Evolutionary conservation across 2,888 invertebrate genomes (phyloP).

Genomic region (Conus canariensis): DNA sequence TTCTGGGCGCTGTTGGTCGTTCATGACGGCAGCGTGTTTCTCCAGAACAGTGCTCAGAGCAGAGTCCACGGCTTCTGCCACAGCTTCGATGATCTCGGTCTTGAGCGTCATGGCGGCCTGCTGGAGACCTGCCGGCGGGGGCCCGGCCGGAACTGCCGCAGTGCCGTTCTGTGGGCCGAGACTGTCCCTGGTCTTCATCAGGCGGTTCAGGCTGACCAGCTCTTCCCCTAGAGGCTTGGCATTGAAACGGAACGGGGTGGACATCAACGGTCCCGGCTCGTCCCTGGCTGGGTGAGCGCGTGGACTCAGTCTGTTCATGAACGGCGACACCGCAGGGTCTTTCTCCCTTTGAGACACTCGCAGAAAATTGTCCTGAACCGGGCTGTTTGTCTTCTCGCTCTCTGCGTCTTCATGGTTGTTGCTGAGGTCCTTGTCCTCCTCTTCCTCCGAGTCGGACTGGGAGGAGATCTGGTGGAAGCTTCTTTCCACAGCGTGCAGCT

Average conservation of each 20-base stretch:
- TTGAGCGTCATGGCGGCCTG: constrained; percentile 83
- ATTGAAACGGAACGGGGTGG: constrained; percentile 29
- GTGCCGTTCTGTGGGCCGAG: constrained; percentile 37
- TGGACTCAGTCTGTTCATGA: constrained; percentile 37
- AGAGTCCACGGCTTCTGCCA: constrained; percentile 64
- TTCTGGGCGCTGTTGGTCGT: constrained; percentile 1
- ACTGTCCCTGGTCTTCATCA: not conserved
- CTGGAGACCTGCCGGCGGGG: constrained; percentile 19
- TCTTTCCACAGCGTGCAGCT: constrained; percentile 88
- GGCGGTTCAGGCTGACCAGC: not conserved
- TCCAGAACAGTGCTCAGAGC: constrained; percentile 63
- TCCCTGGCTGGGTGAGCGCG: not conserved
- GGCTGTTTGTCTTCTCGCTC: constrained; percentile 32
- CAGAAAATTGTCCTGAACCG: constrained; percentile 27
- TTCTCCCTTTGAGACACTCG: constrained; percentile 25
- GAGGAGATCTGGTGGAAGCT: constrained; percentile 42
- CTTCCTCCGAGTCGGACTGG: constrained; percentile 33
- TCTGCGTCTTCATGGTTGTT: not conserved
- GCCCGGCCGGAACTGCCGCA: constrained; percentile 7
- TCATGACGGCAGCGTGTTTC: constrained; percentile 32
- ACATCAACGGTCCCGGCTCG: not conserved
- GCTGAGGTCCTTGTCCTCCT: constrained; percentile 20
- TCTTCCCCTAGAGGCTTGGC: not conserved
- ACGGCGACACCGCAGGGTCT: constrained; percentile 4
- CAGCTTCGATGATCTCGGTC: constrained; percentile 85